Evolutionary conservation across 2,113 vertebrate species (phyloP), one percentile per base, ranked within the genome.

Genomic region (Dromaius novaehollandiae): DNA sequence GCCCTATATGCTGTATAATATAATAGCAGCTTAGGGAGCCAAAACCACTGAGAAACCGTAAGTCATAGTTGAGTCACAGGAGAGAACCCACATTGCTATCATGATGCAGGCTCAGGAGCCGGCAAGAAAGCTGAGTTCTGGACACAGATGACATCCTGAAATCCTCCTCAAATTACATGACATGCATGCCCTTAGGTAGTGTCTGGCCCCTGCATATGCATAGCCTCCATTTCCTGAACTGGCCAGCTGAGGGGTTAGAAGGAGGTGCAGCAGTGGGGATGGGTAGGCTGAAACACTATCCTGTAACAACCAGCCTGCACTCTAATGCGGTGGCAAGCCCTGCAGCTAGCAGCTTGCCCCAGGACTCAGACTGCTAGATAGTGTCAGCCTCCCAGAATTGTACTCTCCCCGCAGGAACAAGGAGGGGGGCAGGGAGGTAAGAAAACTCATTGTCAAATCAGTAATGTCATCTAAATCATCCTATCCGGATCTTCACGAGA

Each of bases 401-500:
- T 21, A 69, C 10, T 51, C 40, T 79, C 46, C 61, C 30, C 10
- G 14, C 15, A 74, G 65, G 90, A 83, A 21, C 9, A 26, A 42
- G 40, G 82, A 81, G 12, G 4, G 22, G 13, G 3, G 55, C 1
- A 2, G 38, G 12, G 42, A 94, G 70, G 63, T 79, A 89, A 84
- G 66, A 69, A 89, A 94, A 90, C 38, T 66, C 50, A 69, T 89
- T 44, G 64, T 71, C 56, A 61, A 91, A 87, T 83, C 85, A 91
- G 70, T 32, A 84, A 51, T 92, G 65, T 69, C 6, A 92, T 94
- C 82, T 66, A 91, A 95, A 91, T 63, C 6, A 63, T 40, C 60
- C 53, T 71, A 20, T 22, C 36, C 40, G 86, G 46, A 12, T 93
- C 66, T 58, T 75, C 34, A 50, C 77, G 68, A 24, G 55, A 91